phyloP scores from a whole-genome alignment of 2,113 vertebrate genomes.

The Polypterus bichir region DNA sequence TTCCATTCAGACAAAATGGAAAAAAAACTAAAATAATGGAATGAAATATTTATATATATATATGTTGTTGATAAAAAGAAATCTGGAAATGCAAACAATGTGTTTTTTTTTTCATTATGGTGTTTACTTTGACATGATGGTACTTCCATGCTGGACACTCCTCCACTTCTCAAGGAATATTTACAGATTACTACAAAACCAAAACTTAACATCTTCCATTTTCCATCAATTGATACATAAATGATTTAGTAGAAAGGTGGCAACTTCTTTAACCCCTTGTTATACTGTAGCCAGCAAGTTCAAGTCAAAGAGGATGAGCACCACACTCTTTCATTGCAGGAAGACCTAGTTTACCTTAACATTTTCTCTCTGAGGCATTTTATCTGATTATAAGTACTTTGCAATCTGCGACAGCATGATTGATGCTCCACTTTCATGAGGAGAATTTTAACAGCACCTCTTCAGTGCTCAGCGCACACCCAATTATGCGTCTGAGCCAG shows the following conservation, averaged over 20 bases:
- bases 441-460: slow-evolving; percentile 98
- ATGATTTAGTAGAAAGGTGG: too few relatives aligned
- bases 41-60: too few relatives aligned
- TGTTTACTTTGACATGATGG: not conserved
- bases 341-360: slow-evolving; percentile 55
- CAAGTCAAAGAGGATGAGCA: slow-evolving; percentile 4
- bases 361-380: slow-evolving; percentile 75
- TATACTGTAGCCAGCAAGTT: slow-evolving; percentile 17
- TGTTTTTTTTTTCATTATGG: too few relatives aligned
- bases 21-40: too few relatives aligned
- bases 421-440: slow-evolving; percentile 94
- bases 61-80: too few relatives aligned
- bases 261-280: slow-evolving; percentile 11
- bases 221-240: too few relatives aligned
- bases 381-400: slow-evolving; percentile 88
- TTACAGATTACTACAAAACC: slow-evolving; percentile 25
- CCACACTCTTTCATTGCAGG: slow-evolving; percentile 17
- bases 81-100: too few relatives aligned
- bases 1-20: too few relatives aligned
- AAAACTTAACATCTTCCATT: slow-evolving; percentile 4
- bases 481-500: slow-evolving; percentile 98
- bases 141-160: slow-evolving; percentile 8
- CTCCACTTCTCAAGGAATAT: slow-evolving; percentile 27
- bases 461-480: slow-evolving; percentile 89
- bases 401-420: slow-evolving; percentile 88